Evolutionary conservation across 2,797 vertebrate species (phyloP).

Genomic region (Sebastes ruberrimus): DNA sequence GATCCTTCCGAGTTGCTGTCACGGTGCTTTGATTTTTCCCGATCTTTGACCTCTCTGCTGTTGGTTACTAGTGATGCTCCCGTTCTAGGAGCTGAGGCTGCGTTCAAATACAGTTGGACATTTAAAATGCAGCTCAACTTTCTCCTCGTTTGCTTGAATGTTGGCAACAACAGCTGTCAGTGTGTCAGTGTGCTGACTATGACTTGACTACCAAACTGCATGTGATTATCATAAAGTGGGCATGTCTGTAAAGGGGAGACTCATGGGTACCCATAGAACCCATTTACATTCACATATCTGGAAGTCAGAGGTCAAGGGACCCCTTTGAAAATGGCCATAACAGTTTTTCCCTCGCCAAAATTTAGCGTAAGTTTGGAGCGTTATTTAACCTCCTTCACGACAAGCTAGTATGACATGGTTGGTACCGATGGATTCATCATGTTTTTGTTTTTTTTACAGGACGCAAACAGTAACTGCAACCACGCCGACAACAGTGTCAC

Average conservation of each 20-base stretch:
- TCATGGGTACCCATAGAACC: too few species aligned
- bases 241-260: too few species aligned
- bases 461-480: conserved; percentile 26
- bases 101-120: neutral
- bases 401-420: too few species aligned
- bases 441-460: conserved; percentile 28
- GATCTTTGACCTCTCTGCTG: conserved; percentile 6
- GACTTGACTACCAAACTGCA: too few species aligned
- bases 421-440: fast-evolving
- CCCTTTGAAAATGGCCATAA: too few species aligned
- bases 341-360: too few species aligned
- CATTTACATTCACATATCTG: too few species aligned
- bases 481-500: neutral
- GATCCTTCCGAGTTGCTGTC: neutral
- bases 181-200: too few species aligned
- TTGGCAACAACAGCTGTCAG: neutral
- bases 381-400: too few species aligned
- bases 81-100: neutral
- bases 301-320: too few species aligned
- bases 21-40: neutral
- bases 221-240: too few species aligned
- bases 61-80: neutral
- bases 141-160: neutral
- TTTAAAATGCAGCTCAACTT: neutral
- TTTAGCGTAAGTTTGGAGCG: too few species aligned